Evolutionary conservation across 2,888 invertebrate genomes (phyloP).

Genomic region (Meiosimyza decipiens): DNA sequence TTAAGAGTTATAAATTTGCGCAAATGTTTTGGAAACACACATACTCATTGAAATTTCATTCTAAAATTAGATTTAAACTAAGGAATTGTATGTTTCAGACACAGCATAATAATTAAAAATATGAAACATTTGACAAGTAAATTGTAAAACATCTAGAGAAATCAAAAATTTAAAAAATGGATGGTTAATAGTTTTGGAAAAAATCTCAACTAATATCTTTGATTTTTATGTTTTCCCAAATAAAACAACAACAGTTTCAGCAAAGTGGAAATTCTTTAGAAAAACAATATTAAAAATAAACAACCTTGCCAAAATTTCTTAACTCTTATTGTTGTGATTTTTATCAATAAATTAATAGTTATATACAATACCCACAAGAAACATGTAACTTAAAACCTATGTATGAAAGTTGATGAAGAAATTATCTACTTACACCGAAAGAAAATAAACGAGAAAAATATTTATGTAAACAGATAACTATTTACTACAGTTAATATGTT

Average conservation of each 20-base stretch:
- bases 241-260: no score
- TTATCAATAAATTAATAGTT: conserved; percentile 45
- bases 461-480: conserved; percentile 13
- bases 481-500: conserved; percentile 23
- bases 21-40: no score
- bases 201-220: no score
- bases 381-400: conserved; percentile 1
- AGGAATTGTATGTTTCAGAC: no score
- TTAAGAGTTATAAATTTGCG: no score
- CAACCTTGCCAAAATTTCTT: conserved; percentile 45
- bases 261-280: neutral
- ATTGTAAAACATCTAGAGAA: conserved; percentile 3
- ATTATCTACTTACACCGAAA: conserved; percentile 12
- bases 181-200: no score
- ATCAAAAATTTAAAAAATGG: no score
- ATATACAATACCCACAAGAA: neutral
- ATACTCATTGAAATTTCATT: no score
- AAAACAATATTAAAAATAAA: neutral
- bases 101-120: neutral
- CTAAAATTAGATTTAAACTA: no score
- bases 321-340: conserved; percentile 66
- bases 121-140: conserved; percentile 12
- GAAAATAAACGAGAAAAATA: conserved; percentile 23
- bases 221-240: no score
- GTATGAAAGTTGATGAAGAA: neutral